These are phyloP conservation scores for Gallinago paraguaiae DNA, from an alignment of 2,113 vertebrate genomes.

Conservation along the genomic window DNA sequence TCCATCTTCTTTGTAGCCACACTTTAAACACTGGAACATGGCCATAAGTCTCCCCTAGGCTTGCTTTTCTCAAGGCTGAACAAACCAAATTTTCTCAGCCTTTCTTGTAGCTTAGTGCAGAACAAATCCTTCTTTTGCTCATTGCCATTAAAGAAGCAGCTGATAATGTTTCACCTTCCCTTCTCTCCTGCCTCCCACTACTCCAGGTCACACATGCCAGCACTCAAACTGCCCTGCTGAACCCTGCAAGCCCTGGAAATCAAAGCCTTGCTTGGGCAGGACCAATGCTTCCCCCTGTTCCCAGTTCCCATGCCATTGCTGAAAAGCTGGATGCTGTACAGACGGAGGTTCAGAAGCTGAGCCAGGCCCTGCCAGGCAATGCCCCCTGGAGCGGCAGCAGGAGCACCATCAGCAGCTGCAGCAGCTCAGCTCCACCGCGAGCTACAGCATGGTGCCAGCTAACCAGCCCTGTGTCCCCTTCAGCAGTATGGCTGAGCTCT, in stretches of 20 bases:
- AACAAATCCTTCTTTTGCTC: not conserved
- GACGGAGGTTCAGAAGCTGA: slow-evolving; percentile 76
- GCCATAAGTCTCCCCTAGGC: no score
- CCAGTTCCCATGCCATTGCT: not conserved
- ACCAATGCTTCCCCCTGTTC: not conserved
- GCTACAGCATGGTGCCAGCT: not conserved
- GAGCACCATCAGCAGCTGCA: slow-evolving; percentile 83
- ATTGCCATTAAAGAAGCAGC: rapidly evolving
- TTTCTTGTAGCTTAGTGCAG: not conserved
- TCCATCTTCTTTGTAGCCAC: not conserved
- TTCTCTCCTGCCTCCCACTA: not conserved
- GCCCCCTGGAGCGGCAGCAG: slow-evolving; percentile 79
- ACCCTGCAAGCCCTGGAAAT: not conserved
- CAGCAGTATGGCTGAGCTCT: slow-evolving; percentile 23
- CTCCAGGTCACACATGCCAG: slow-evolving; percentile 45
- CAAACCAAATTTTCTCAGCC: no score
- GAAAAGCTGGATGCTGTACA: slow-evolving; percentile 79
- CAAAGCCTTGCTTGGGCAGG: not conserved
- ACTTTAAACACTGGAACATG: not conserved
- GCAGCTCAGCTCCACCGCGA: slow-evolving; percentile 70
- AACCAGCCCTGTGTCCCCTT: slow-evolving; percentile 24
- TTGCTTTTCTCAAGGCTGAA: no score
- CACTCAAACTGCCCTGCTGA: slow-evolving; percentile 42
- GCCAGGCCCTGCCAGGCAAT: slow-evolving; percentile 75
- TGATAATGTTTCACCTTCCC: not conserved